Conservation (phyloP, 1,140 invertebrate genomes). For the Drosophila jambulina region DNA sequence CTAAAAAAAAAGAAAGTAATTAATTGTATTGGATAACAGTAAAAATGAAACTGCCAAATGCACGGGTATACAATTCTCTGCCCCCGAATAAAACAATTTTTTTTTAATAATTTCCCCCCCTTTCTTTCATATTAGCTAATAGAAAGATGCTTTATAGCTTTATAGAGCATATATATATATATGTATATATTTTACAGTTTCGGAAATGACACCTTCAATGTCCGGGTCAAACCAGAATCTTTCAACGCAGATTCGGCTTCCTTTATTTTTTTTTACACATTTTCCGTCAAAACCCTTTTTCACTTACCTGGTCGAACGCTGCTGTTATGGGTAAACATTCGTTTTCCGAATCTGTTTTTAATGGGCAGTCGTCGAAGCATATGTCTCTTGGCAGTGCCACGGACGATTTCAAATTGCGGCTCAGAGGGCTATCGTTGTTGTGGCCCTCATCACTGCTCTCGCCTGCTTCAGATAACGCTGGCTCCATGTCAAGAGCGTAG, state of each 20-base stretch:
- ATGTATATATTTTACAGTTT: not conserved
- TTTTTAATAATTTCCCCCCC: too few relatives aligned
- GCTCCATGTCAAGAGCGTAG: constrained; percentile 73
- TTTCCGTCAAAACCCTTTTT: too few relatives aligned
- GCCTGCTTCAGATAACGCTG: constrained; percentile 55
- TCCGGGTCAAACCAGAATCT: too few relatives aligned
- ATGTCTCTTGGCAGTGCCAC: constrained; percentile 31
- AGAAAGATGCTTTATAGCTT: too few relatives aligned
- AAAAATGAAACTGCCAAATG: not conserved
- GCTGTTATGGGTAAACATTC: not conserved
- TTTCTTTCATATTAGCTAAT: too few relatives aligned
- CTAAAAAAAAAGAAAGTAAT: not conserved
- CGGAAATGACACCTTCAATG: not conserved
- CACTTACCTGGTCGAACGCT: not conserved
- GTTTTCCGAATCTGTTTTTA: constrained; percentile 17
- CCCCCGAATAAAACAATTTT: too few relatives aligned
- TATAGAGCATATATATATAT: too few relatives aligned
- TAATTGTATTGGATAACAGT: not conserved
- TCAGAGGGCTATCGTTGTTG: constrained; percentile 49
- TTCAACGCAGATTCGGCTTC: too few relatives aligned
- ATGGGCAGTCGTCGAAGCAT: constrained; percentile 29
- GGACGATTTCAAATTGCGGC: constrained; percentile 53
- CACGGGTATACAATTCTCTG: not conserved
- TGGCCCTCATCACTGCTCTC: constrained; percentile 65
- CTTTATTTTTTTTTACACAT: too few relatives aligned